These are phyloP conservation scores for Cydia pomonella DNA, from an alignment of 1,140 invertebrate species.

Conservation along the genomic window DNA sequence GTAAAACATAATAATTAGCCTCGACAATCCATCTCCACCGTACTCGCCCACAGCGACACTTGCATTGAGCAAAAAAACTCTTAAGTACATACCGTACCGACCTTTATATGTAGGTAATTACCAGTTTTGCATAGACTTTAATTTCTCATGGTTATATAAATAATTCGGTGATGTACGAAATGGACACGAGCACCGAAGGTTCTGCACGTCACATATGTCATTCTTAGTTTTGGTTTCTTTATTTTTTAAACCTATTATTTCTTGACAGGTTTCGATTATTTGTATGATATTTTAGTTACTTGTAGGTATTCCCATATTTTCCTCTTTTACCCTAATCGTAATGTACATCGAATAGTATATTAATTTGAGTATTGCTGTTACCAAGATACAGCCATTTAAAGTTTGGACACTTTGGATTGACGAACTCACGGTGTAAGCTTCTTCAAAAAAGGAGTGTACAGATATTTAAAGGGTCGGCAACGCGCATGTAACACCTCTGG, in stretches of 20 bases:
- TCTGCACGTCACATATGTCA: neutral
- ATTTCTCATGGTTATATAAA: slow-evolving; percentile 5
- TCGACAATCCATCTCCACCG: neutral
- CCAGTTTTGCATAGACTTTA: neutral
- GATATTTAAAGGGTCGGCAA: too few species aligned
- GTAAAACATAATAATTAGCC: slow-evolving; percentile 7
- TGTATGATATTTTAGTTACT: too few species aligned
- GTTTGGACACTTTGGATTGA: too few species aligned
- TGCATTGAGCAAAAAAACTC: neutral
- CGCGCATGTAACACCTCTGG: too few species aligned
- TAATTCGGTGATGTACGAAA: neutral
- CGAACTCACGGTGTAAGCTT: too few species aligned
- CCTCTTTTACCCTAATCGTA: too few species aligned
- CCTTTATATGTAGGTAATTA: neutral
- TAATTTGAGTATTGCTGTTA: too few species aligned
- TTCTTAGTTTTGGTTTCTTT: neutral
- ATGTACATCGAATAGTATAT: too few species aligned
- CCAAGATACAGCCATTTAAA: too few species aligned
- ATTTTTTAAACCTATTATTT: neutral
- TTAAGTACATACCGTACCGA: neutral
- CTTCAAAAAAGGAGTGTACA: too few species aligned
- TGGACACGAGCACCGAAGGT: neutral
- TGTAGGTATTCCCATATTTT: too few species aligned
- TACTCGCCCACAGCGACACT: slow-evolving; percentile 3
- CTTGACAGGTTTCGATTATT: too few species aligned